A percentile compares a stretch with the other conserved stretches of the same genome.
Conservation (phyloP, 2,113 vertebrate species). For the Oreochromis aureus region DNA sequence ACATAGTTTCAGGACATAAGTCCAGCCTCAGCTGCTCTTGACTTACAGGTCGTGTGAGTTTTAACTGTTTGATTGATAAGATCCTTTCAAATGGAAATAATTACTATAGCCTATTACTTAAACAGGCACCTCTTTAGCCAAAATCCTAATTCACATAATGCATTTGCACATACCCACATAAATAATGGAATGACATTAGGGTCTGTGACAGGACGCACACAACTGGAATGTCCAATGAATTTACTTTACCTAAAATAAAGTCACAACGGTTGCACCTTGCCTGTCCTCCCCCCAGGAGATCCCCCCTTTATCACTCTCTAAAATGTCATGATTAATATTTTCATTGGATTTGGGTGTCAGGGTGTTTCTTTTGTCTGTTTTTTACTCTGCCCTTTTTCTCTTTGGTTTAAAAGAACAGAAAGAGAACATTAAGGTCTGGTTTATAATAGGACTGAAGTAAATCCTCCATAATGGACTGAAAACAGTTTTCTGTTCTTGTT, state of each 20-base stretch:
- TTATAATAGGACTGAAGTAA: not conserved
- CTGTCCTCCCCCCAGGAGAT: not conserved
- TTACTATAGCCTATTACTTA: not conserved
- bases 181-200: not conserved
- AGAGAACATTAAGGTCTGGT: not conserved
- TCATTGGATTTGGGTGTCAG: not conserved
- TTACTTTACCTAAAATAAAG: not conserved
- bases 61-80: not conserved
- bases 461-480: not conserved
- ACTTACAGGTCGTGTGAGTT: not conserved
- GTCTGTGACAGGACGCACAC: not conserved
- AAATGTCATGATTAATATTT: not conserved
- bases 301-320: not conserved
- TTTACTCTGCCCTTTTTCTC: not conserved
- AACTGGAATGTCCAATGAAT: not conserved
- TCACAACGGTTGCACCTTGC: not conserved
- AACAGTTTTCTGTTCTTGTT: not conserved
- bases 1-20: not conserved
- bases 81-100: not conserved
- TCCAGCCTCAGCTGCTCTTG: not conserved
- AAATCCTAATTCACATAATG: not conserved
- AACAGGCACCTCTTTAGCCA: not conserved
- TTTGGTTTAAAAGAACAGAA: not conserved
- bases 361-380: not conserved
- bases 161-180: not conserved